These are phyloP conservation scores for Coptodon bakossiorum DNA, from an alignment of 2,113 vertebrate species.

Conservation along the genomic window DNA sequence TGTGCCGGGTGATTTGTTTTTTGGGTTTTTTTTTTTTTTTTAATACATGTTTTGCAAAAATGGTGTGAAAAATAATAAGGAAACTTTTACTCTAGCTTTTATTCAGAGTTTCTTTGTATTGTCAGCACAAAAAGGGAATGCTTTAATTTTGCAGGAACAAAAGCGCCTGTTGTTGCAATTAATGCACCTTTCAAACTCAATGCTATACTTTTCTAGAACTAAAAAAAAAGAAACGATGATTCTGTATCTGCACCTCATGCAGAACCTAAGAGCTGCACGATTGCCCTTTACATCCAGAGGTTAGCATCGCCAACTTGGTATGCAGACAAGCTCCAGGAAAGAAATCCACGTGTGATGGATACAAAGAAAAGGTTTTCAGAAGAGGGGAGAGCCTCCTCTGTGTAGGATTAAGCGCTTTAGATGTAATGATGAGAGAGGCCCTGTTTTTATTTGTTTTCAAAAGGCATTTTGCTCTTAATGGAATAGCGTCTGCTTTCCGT, in stretches of 20 bases:
- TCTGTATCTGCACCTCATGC: not conserved
- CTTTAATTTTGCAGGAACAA: not conserved
- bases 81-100: not conserved
- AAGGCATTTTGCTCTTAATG: constrained; percentile 50
- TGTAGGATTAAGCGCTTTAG: constrained; percentile 63
- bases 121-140: not conserved
- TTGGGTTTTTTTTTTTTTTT: constrained; percentile 12
- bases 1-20: not conserved
- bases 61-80: constrained; percentile 8
- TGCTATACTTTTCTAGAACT: not conserved
- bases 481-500: constrained; percentile 21
- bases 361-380: constrained; percentile 27
- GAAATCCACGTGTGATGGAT: constrained; percentile 44
- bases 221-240: not conserved
- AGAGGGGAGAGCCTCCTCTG: constrained; percentile 19
- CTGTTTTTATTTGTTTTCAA: constrained; percentile 64
- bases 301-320: constrained; percentile 20
- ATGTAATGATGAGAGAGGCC: constrained; percentile 56
- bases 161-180: not conserved
- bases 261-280: not conserved
- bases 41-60: constrained; percentile 13
- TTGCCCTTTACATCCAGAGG: not conserved
- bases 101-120: not conserved
- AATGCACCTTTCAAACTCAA: not conserved
- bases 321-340: constrained; percentile 10